Conservation (phyloP, 37 sponge, comb jelly and placozoan genomes). For the Beroe ovata region DNA sequence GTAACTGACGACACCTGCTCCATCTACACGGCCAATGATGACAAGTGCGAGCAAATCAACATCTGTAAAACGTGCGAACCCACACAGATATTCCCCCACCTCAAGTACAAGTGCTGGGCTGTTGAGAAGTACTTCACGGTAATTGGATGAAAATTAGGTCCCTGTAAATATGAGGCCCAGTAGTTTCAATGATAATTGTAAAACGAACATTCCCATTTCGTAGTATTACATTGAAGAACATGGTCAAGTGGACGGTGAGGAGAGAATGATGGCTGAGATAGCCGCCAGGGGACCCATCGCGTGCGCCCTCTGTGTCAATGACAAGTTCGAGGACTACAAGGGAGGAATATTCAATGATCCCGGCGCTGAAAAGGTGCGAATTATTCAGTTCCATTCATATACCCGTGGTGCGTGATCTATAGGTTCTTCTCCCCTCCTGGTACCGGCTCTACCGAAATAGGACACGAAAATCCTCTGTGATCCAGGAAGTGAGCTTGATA, state of each 20-base stretch:
- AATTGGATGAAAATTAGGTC: no score
- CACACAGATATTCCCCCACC: constrained; percentile 35
- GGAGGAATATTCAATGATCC: constrained; percentile 80
- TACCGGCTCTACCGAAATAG: no score
- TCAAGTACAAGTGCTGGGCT: constrained; percentile 71
- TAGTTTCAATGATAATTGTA: no score
- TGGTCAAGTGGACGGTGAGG: constrained; percentile 77
- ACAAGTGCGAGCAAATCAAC: constrained; percentile 72
- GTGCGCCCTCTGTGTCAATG: constrained; percentile 76
- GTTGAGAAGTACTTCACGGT: constrained; percentile 75
- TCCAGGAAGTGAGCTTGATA: no score
- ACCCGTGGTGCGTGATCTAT: no score
- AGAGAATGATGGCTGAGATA: constrained; percentile 78
- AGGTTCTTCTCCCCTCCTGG: no score
- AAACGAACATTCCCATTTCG: no score
- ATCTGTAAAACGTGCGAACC: constrained; percentile 78
- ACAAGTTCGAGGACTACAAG: constrained; percentile 73
- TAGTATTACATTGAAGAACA: constrained; percentile 78
- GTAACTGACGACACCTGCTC: constrained; percentile 83
- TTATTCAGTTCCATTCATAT: no score
- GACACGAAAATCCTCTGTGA: no score
- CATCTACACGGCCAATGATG: constrained; percentile 75
- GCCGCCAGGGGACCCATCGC: constrained; percentile 81
- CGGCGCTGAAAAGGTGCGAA: constrained; percentile 62
- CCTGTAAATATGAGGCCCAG: no score